These are phyloP conservation scores for Papilio protenor DNA, from an alignment of 2,888 invertebrate genomes.

Conservation along the genomic window DNA sequence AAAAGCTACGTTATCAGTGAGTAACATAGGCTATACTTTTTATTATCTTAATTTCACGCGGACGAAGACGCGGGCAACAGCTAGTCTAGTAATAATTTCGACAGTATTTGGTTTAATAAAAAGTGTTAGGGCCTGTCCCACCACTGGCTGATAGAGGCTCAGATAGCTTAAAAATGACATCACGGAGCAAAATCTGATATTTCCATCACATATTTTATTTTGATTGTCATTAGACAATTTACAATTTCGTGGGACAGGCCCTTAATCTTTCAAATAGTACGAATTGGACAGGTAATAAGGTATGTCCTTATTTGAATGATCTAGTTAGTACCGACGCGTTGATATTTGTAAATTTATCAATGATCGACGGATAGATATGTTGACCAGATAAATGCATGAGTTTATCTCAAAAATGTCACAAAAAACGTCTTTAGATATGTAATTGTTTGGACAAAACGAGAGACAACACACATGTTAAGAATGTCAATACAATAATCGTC, in stretches of 20 bases:
- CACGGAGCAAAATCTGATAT: too few species aligned
- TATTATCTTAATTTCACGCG: too few species aligned
- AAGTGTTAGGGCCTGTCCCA: too few species aligned
- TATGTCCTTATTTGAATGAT: conserved; percentile 3
- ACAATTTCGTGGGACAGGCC: too few species aligned
- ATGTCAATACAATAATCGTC: background rate
- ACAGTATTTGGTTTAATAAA: background rate
- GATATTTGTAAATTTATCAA: conserved; percentile 15
- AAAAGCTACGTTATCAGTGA: too few species aligned
- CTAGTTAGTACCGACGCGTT: conserved; percentile 12
- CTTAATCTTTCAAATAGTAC: background rate
- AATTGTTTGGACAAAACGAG: background rate
- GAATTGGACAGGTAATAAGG: conserved; percentile 1
- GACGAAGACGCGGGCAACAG: too few species aligned
- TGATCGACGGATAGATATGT: conserved; percentile 22
- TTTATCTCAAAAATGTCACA: conserved; percentile 11
- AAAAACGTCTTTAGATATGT: background rate
- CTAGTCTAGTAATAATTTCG: background rate
- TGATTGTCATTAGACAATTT: too few species aligned
- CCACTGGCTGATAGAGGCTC: too few species aligned
- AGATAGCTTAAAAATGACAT: too few species aligned
- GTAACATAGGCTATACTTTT: too few species aligned
- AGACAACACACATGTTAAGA: background rate
- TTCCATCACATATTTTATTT: too few species aligned
- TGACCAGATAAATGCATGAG: conserved; percentile 2